Evolutionary conservation across 2,888 invertebrate genomes (phyloP).

Genomic region (Diarsia mendica): DNA sequence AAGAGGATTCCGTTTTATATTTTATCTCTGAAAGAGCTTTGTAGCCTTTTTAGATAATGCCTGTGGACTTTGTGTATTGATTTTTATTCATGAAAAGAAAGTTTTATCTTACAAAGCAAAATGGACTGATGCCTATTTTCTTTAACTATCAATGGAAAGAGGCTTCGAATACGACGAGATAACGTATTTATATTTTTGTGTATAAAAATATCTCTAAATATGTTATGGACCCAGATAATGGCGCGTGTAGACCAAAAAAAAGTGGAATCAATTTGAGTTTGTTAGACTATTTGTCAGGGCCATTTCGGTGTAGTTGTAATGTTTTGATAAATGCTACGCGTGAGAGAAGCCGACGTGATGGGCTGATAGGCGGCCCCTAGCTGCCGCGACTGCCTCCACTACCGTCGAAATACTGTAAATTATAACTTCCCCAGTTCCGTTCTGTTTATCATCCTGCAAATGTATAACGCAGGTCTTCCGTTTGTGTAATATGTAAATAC

Average conservation of each 20-base stretch:
- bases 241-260: constrained; percentile 8
- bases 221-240: constrained; percentile 3
- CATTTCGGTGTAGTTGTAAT: constrained; percentile 56
- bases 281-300: constrained; percentile 41
- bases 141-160: constrained; percentile 43
- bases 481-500: constrained; percentile 83
- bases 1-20: constrained; percentile 43
- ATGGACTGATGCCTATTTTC: constrained; percentile 39
- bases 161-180: constrained; percentile 27
- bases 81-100: constrained; percentile 50
- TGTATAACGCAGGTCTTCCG: constrained; percentile 81
- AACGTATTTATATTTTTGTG: background rate
- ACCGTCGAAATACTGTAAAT: constrained; percentile 75
- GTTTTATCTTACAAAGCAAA: constrained; percentile 48
- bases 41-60: constrained; percentile 55
- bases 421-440: constrained; percentile 81
- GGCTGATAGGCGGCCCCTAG: constrained; percentile 70
- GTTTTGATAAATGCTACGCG: constrained; percentile 77
- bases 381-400: constrained; percentile 43
- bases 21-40: constrained; percentile 50
- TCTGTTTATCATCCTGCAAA: constrained; percentile 85
- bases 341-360: constrained; percentile 70
- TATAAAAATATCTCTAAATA: constrained; percentile 14
- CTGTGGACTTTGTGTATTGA: constrained; percentile 52
- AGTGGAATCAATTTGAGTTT: constrained; percentile 41